phyloP scores from a whole-genome alignment of 2,797 vertebrate genomes.

The Ptychobarbus kaznakovi region DNA sequence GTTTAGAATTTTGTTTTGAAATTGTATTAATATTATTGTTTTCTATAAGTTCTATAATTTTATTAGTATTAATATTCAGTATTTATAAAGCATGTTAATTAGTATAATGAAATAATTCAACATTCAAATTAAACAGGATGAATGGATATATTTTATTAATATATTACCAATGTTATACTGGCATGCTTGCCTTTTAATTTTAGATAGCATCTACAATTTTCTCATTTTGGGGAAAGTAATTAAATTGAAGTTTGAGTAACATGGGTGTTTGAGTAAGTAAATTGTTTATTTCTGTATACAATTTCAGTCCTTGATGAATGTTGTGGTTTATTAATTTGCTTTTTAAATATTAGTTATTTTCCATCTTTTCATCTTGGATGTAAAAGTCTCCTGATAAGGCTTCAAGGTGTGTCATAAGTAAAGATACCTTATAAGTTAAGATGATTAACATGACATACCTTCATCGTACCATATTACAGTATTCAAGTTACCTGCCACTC shows the following conservation, averaged over 20 bases:
- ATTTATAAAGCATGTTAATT: background rate
- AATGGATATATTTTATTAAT: background rate
- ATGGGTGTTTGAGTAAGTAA: background rate
- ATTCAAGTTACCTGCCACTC: slow-evolving; percentile 29
- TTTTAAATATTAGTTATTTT: background rate
- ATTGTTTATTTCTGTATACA: background rate
- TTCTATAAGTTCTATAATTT: background rate
- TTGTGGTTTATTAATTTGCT: background rate
- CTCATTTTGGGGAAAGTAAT: background rate
- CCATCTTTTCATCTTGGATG: background rate
- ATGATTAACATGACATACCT: slow-evolving; percentile 1
- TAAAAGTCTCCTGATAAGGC: background rate
- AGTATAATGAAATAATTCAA: background rate
- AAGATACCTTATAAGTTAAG: too few relatives aligned
- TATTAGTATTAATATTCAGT: background rate
- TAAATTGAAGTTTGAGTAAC: background rate
- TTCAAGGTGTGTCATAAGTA: background rate
- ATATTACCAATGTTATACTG: background rate
- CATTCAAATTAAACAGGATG: background rate
- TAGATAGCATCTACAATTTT: background rate
- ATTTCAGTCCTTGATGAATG: background rate
- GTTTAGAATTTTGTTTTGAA: background rate
- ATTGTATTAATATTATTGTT: background rate
- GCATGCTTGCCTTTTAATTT: background rate
- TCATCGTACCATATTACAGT: slow-evolving; percentile 30